phyloP scores from a whole-genome alignment of 2,888 invertebrate species.

The Leucozona laternaria region DNA sequence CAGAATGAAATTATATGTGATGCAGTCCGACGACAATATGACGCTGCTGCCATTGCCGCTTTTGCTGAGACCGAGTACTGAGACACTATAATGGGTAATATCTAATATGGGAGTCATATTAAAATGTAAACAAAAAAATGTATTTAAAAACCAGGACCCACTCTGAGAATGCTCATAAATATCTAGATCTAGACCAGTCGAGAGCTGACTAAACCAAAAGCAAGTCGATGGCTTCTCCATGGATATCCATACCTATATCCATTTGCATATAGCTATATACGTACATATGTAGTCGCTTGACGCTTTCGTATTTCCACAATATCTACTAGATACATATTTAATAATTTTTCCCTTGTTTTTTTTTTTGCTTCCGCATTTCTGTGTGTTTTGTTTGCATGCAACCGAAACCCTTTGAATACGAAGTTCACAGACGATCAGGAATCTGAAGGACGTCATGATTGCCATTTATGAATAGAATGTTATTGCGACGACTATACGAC shows the following conservation, averaged over 20 bases:
- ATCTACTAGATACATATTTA: conserved; percentile 60
- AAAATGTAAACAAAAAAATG: conserved; percentile 72
- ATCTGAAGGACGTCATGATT: conserved; percentile 75
- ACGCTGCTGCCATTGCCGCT: conserved; percentile 45
- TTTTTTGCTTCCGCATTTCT: conserved; percentile 56
- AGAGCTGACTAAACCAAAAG: conserved; percentile 28
- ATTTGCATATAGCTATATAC: not conserved
- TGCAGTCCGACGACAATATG: conserved; percentile 72
- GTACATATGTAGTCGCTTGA: not conserved
- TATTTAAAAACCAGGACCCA: conserved; percentile 68
- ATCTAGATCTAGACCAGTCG: conserved; percentile 45
- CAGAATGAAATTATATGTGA: conserved; percentile 70
- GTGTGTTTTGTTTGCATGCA: conserved; percentile 29
- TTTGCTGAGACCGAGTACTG: conserved; percentile 13
- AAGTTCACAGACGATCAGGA: conserved; percentile 73
- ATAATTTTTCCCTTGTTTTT: conserved; percentile 57
- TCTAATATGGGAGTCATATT: conserved; percentile 68
- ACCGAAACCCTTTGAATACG: conserved; percentile 52
- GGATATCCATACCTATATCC: not conserved
- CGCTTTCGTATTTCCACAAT: no score
- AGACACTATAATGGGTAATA: conserved; percentile 57
- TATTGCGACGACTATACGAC: conserved; percentile 46
- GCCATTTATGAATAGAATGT: conserved; percentile 72
- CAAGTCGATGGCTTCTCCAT: conserved; percentile 40
- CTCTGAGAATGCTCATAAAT: conserved; percentile 71